A percentile compares a stretch with the other conserved stretches of the same genome.
Evolutionary conservation across 2,888 invertebrate species (phyloP).

Genomic region (Eupithecia pulchellata): DNA sequence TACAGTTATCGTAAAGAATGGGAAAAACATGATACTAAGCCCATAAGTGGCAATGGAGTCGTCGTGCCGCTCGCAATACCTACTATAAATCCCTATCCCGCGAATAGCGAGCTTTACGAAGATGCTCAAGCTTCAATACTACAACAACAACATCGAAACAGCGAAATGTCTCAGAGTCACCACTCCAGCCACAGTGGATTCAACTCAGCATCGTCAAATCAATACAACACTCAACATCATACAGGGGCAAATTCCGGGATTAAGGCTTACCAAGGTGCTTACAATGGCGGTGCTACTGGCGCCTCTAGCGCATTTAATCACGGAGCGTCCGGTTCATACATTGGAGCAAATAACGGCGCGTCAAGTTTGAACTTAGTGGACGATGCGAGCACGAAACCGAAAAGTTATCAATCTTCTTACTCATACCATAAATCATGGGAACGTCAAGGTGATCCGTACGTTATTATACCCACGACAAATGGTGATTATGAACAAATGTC

Average conservation of each 20-base stretch:
- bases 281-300: conserved; percentile 1
- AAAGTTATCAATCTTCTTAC: conserved; percentile 80
- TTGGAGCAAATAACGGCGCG: conserved; percentile 35
- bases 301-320: conserved; percentile 15
- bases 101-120: conserved; percentile 68
- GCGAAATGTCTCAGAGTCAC: conserved; percentile 50
- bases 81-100: conserved; percentile 58
- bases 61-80: conserved; percentile 51
- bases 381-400: conserved; percentile 62
- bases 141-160: conserved; percentile 46
- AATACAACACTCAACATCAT: conserved; percentile 55
- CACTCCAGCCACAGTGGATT: conserved; percentile 56
- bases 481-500: conserved; percentile 57
- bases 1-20: conserved; percentile 77
- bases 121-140: conserved; percentile 54
- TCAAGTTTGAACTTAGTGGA: conserved; percentile 53
- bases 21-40: conserved; percentile 73
- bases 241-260: conserved; percentile 49
- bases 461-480: conserved; percentile 69
- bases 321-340: conserved; percentile 27
- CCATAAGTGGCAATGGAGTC: conserved; percentile 44
- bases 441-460: conserved; percentile 79
- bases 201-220: conserved; percentile 56
- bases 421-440: conserved; percentile 84
- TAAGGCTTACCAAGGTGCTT: conserved; percentile 33